These are phyloP conservation scores for Drosophila anceps DNA, from an alignment of 2,888 invertebrate genomes.

Conservation along the genomic window DNA sequence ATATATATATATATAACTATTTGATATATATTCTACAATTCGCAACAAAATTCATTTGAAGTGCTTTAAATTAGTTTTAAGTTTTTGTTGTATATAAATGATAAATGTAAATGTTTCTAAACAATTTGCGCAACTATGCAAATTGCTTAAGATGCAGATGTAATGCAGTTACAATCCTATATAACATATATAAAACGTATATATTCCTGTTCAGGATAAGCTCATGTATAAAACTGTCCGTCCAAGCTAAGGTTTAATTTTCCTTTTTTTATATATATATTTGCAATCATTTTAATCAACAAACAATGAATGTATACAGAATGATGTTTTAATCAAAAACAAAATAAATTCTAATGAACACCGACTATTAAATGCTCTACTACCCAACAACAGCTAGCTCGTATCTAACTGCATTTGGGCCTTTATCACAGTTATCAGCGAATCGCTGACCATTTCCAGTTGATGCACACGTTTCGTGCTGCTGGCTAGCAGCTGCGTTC, in stretches of 20 bases:
- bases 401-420: conserved; percentile 10
- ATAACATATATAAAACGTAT: conserved; percentile 19
- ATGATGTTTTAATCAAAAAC: background rate
- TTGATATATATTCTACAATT: background rate
- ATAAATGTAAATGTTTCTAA: conserved; percentile 18
- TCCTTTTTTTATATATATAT: background rate
- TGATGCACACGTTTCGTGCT: conserved; percentile 35
- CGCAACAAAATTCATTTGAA: conserved; percentile 12
- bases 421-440: conserved; percentile 52
- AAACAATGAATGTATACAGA: background rate
- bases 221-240: conserved; percentile 21
- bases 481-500: background rate
- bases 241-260: conserved; percentile 15
- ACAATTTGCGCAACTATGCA: conserved; percentile 29
- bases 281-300: background rate
- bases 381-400: conserved; percentile 1
- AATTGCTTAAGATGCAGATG: conserved; percentile 29
- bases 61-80: conserved; percentile 33
- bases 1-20: background rate
- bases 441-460: conserved; percentile 63
- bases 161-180: conserved; percentile 14
- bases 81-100: conserved; percentile 11
- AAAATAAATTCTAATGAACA: background rate
- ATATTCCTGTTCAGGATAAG: conserved; percentile 21
- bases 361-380: background rate